phyloP scores from a whole-genome alignment of 2,113 vertebrate species.

The Neotragus pygmaeus region DNA sequence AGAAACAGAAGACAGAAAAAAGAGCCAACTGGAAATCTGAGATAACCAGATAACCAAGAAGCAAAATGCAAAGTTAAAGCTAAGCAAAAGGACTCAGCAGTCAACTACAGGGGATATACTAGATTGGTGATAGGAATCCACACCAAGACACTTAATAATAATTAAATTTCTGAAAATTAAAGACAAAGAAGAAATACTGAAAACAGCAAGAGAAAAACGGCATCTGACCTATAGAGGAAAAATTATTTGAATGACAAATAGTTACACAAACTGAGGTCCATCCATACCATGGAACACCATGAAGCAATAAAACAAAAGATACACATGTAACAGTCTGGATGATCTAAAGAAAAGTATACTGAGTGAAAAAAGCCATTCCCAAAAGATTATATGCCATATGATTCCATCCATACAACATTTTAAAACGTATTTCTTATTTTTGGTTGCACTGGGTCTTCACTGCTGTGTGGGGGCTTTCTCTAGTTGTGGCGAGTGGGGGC shows the following conservation, averaged over 20 bases:
- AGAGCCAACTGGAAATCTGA: not conserved
- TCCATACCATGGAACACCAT: not conserved
- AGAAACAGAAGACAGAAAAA: not conserved
- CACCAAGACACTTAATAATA: not conserved
- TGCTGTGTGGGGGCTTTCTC: not conserved
- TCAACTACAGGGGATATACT: not conserved
- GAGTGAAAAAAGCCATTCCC: not conserved
- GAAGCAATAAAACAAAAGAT: too few species aligned
- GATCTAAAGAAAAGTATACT: not conserved
- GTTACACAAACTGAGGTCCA: not conserved
- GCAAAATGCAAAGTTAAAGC: not conserved
- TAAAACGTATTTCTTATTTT: not conserved
- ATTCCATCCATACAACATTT: not conserved
- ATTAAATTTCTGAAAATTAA: slow-evolving; percentile 19
- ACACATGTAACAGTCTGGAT: not conserved
- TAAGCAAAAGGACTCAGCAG: not conserved
- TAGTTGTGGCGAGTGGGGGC: not conserved
- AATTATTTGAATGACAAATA: not conserved
- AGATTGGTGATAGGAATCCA: not conserved
- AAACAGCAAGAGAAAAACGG: not conserved
- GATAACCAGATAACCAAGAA: not conserved
- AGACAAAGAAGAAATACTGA: not conserved
- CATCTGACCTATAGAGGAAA: not conserved
- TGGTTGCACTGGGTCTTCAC: not conserved
- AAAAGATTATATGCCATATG: not conserved